phyloP scores from a whole-genome alignment of 2,797 vertebrate genomes.

The Eidolon dupreanum region DNA sequence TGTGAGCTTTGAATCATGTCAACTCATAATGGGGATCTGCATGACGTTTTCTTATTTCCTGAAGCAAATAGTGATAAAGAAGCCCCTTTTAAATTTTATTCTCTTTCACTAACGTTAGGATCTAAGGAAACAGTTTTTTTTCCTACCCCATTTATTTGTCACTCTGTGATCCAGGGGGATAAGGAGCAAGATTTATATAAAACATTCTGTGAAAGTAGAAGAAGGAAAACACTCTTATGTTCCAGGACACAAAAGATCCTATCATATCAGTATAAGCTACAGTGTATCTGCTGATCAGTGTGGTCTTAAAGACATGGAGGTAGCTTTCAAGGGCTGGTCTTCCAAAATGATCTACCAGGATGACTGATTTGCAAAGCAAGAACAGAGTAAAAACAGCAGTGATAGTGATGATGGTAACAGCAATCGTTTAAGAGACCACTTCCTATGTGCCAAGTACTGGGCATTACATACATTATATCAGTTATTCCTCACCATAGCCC shows the following conservation, averaged over 20 bases:
- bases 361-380: background rate
- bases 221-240: background rate
- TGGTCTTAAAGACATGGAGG: background rate
- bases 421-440: background rate
- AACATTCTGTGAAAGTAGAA: background rate
- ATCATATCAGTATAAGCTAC: background rate
- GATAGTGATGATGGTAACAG: background rate
- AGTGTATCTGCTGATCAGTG: background rate
- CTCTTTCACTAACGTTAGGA: conserved; percentile 16
- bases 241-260: background rate
- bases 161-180: background rate
- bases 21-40: background rate
- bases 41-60: background rate
- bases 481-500: background rate
- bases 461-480: background rate
- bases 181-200: background rate
- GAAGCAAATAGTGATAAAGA: background rate
- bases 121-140: conserved; percentile 3
- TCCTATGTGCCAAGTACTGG: background rate
- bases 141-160: background rate
- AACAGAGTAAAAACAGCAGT: background rate
- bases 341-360: background rate
- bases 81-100: background rate
- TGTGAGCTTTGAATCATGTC: background rate
- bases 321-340: background rate